Conservation (phyloP, 2,797 vertebrate genomes). For the Aulostomus chinensis region DNA sequence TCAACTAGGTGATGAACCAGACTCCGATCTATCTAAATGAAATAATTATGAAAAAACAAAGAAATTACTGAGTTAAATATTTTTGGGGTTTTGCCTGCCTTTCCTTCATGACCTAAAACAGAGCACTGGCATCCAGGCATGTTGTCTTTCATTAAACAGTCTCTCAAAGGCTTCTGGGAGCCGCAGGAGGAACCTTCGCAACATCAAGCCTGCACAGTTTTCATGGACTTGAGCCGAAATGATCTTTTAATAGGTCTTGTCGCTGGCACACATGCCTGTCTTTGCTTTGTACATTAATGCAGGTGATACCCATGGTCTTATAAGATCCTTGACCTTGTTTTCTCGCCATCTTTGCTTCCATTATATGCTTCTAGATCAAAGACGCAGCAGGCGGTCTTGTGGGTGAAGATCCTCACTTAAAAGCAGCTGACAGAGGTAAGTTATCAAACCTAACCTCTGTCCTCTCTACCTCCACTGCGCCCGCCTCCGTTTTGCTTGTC, state of each 20-base stretch:
- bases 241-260: no score
- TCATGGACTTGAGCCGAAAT: constrained; percentile 18
- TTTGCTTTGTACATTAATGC: constrained; percentile 33
- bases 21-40: constrained; percentile 42
- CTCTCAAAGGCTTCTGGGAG: constrained; percentile 51
- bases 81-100: constrained; percentile 42
- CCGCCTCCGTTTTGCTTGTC: neutral
- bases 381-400: constrained; percentile 26
- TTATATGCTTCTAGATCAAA: constrained; percentile 71
- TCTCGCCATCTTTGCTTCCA: constrained; percentile 53
- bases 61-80: constrained; percentile 57
- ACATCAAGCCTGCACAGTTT: constrained; percentile 44
- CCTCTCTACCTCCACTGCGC: neutral
- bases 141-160: constrained; percentile 66
- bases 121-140: constrained; percentile 51
- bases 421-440: constrained; percentile 70
- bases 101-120: constrained; percentile 46
- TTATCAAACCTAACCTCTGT: constrained; percentile 31
- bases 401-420: constrained; percentile 61
- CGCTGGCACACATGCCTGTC: neutral
- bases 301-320: constrained; percentile 35
- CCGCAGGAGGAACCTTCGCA: constrained; percentile 42
- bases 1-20: constrained; percentile 22
- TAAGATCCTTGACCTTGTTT: constrained; percentile 67
- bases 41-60: constrained; percentile 47